Evolutionary conservation across 2,797 vertebrate species (phyloP).

Genomic region (Helicolenus hilgendorfi): DNA sequence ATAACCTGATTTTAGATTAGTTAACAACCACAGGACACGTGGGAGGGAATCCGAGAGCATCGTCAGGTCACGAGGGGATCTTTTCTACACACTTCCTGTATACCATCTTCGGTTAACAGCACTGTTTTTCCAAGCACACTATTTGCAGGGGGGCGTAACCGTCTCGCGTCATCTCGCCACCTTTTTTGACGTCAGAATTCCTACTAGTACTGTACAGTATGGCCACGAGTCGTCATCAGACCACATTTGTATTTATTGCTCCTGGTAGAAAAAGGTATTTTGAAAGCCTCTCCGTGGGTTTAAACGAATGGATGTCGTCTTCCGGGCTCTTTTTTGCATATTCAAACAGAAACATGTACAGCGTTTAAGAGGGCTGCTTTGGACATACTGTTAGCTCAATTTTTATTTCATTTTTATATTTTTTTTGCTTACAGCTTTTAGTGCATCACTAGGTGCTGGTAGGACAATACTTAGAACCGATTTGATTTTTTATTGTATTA

Average conservation of each 20-base stretch:
- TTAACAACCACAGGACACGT: conserved; percentile 42
- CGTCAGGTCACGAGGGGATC: conserved; percentile 51
- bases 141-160: conserved; percentile 69
- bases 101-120: conserved; percentile 77
- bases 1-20: conserved; percentile 77
- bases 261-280: conserved; percentile 60
- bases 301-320: conserved; percentile 82
- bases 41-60: conserved; percentile 71
- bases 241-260: conserved; percentile 75
- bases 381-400: conserved; percentile 87
- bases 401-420: conserved; percentile 33
- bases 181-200: conserved; percentile 76
- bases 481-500: conserved; percentile 87
- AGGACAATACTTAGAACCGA: conserved; percentile 84
- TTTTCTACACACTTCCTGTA: conserved; percentile 80
- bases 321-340: conserved; percentile 83
- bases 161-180: conserved; percentile 55
- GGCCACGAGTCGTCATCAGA: conserved; percentile 76
- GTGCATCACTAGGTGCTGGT: conserved; percentile 88
- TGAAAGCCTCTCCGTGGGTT: conserved; percentile 66
- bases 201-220: conserved; percentile 82
- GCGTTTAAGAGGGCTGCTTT: conserved; percentile 90
- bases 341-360: conserved; percentile 85
- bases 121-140: conserved; percentile 88
- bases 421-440: conserved; percentile 86